Conservation (phyloP, 2,113 vertebrate species). For the Myotis davidii region DNA sequence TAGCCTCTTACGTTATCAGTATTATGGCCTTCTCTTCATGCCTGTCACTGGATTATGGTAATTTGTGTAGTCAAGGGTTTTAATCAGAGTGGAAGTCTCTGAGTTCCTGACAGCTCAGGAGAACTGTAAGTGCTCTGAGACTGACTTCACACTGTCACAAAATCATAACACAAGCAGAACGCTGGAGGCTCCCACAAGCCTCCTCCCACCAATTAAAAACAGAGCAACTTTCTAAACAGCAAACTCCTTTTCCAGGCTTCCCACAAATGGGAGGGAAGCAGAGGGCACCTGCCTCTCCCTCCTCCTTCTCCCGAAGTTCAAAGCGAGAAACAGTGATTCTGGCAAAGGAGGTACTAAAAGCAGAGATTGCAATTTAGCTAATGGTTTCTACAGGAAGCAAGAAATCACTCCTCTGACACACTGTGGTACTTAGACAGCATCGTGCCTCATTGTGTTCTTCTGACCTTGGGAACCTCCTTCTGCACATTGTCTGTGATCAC, state of each 20-base stretch:
- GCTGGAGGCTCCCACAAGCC: conserved; percentile 34
- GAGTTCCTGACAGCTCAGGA: conserved; percentile 80
- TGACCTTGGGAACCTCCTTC: background rate
- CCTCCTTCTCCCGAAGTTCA: conserved; percentile 22
- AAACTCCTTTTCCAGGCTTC: conserved; percentile 35
- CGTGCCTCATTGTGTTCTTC: background rate
- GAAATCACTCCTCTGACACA: conserved; percentile 36
- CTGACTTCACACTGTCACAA: conserved; percentile 78
- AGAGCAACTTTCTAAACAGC: conserved; percentile 72
- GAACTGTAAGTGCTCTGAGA: conserved; percentile 69
- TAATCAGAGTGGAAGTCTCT: conserved; percentile 81
- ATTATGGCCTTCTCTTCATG: conserved; percentile 82
- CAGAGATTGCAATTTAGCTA: conserved; percentile 54
- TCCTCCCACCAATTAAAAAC: conserved; percentile 71
- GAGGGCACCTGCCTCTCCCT: background rate
- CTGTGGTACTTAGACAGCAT: background rate
- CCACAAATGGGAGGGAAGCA: conserved; percentile 30
- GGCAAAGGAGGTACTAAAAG: background rate
- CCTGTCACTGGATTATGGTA: conserved; percentile 84
- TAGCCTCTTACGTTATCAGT: conserved; percentile 80
- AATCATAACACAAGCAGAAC: conserved; percentile 74
- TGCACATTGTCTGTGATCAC: background rate
- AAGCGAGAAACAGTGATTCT: conserved; percentile 52
- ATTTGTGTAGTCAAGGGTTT: conserved; percentile 81
- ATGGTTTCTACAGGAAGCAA: conserved; percentile 56